These are phyloP conservation scores for Temnothorax nylanderi DNA, from an alignment of 1,140 invertebrate species.

Conservation along the genomic window DNA sequence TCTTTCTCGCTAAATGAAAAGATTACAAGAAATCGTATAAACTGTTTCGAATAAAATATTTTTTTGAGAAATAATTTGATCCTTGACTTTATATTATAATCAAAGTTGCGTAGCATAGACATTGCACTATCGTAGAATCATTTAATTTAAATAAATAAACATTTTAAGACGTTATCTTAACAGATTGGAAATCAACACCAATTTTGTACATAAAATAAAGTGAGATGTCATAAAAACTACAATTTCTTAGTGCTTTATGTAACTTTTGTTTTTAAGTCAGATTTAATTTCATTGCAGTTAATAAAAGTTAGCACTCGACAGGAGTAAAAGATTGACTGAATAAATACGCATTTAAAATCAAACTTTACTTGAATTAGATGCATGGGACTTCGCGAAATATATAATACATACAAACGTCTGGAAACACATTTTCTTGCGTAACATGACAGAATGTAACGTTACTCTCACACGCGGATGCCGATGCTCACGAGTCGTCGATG, in stretches of 20 bases:
- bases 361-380: not conserved
- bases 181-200: not conserved
- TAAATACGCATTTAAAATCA: not conserved
- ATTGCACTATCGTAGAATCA: not conserved
- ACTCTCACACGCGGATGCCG: not conserved
- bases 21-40: not conserved
- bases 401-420: not conserved
- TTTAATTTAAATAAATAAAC: constrained; percentile 3
- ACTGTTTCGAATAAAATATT: not conserved
- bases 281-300: not conserved
- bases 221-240: not conserved
- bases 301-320: not conserved
- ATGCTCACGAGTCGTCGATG: not conserved
- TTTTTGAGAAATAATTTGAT: not conserved
- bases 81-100: not conserved
- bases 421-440: not conserved
- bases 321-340: not conserved
- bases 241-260: not conserved
- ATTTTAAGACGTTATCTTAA: not conserved
- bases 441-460: not conserved
- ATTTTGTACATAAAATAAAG: not conserved
- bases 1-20: not conserved
- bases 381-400: not conserved
- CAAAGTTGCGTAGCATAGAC: not conserved
- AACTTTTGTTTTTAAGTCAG: not conserved